phyloP scores from a whole-genome alignment of 2,888 invertebrate species.

The Synanthedon formicaeformis region DNA sequence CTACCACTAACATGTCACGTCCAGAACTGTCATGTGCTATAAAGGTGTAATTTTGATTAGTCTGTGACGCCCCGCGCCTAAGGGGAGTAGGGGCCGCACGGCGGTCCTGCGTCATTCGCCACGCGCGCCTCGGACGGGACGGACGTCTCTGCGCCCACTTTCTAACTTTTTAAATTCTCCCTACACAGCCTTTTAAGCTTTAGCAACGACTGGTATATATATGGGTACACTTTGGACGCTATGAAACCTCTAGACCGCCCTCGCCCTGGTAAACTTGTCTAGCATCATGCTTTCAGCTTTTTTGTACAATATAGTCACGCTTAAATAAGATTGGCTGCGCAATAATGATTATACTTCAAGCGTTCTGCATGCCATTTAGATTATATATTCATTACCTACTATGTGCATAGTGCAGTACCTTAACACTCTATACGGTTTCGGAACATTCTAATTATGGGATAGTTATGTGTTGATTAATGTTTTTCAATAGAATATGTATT shows the following conservation, averaged over 20 bases:
- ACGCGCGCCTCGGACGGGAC: constrained; percentile 28
- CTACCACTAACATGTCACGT: constrained; percentile 71
- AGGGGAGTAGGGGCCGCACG: constrained; percentile 41
- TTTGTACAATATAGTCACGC: constrained; percentile 72
- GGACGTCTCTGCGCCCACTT: too few species aligned
- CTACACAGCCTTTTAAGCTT: constrained; percentile 67
- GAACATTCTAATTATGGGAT: constrained; percentile 36
- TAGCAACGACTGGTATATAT: constrained; percentile 66
- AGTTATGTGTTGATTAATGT: constrained; percentile 18
- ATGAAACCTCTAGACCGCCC: constrained; percentile 65
- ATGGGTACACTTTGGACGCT: constrained; percentile 69
- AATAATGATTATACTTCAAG: constrained; percentile 71
- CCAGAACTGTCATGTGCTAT: constrained; percentile 71
- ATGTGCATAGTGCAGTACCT: constrained; percentile 66
- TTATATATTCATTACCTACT: constrained; percentile 66
- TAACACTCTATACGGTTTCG: constrained; percentile 64
- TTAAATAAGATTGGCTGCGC: constrained; percentile 71
- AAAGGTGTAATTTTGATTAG: constrained; percentile 68
- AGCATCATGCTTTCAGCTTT: constrained; percentile 70
- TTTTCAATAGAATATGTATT: constrained; percentile 7
- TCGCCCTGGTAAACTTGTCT: constrained; percentile 69
- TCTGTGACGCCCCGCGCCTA: constrained; percentile 53
- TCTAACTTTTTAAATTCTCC: constrained; percentile 20
- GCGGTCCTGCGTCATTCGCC: constrained; percentile 38
- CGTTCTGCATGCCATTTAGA: constrained; percentile 72